phyloP scores from a whole-genome alignment of 1,140 invertebrate genomes.

The Drosophila tani region DNA sequence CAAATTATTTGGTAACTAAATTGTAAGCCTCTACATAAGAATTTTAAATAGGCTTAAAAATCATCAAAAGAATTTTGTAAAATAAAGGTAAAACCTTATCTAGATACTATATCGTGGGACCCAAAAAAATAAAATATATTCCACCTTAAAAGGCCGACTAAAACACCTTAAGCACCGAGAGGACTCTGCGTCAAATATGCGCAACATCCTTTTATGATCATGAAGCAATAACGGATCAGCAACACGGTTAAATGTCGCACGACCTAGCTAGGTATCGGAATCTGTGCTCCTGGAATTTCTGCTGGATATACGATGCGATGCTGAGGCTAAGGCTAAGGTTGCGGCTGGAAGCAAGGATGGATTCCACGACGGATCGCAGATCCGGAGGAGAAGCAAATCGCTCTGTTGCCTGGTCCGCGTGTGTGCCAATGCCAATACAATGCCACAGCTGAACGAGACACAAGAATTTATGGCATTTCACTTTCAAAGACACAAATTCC shows the following conservation, averaged over 20 bases:
- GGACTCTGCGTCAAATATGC: slow-evolving; percentile 55
- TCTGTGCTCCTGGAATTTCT: slow-evolving; percentile 73
- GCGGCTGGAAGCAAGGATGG: slow-evolving; percentile 13
- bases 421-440: slow-evolving; percentile 66
- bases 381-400: slow-evolving; percentile 60
- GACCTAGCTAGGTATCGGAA: slow-evolving; percentile 62
- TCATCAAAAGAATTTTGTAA: not conserved
- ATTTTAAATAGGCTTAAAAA: slow-evolving; percentile 5
- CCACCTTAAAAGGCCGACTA: not conserved
- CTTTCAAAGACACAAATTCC: slow-evolving; percentile 81
- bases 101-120: slow-evolving; percentile 2
- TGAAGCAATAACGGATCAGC: slow-evolving; percentile 61
- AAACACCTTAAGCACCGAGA: slow-evolving; percentile 11
- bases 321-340: not conserved
- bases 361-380: slow-evolving; percentile 45
- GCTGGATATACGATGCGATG: slow-evolving; percentile 25
- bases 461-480: slow-evolving; percentile 83
- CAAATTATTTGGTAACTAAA: not conserved
- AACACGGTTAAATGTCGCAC: slow-evolving; percentile 67
- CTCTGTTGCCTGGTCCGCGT: slow-evolving; percentile 53
- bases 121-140: not conserved
- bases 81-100: not conserved
- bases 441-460: slow-evolving; percentile 74
- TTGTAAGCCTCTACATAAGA: not conserved
- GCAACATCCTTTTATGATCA: slow-evolving; percentile 75